Conservation (phyloP, 2,797 vertebrate species). For the Knipowitschia caucasica region DNA sequence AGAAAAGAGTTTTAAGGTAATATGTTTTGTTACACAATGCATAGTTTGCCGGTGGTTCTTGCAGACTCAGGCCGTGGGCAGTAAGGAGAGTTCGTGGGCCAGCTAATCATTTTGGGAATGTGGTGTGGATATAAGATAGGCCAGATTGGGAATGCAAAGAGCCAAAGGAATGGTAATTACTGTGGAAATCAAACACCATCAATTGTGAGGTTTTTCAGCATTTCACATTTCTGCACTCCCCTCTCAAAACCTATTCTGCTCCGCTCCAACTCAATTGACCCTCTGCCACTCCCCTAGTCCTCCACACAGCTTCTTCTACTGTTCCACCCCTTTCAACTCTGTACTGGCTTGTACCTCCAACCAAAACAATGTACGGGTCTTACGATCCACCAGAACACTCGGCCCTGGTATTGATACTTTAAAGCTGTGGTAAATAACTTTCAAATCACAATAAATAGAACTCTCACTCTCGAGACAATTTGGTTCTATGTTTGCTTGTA, state of each 20-base stretch:
- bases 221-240: conserved; percentile 60
- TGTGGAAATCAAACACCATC: conserved; percentile 82
- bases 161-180: conserved; percentile 83
- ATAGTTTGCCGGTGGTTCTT: conserved; percentile 28
- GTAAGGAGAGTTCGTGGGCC: conserved; percentile 62
- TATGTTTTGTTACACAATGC: conserved; percentile 13
- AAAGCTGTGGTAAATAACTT: too few relatives aligned
- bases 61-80: conserved; percentile 53
- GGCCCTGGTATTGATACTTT: too few relatives aligned
- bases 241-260: conserved; percentile 49
- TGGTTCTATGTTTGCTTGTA: too few relatives aligned
- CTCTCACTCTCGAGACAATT: too few relatives aligned
- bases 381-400: too few relatives aligned
- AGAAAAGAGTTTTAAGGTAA: not conserved
- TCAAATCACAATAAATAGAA: too few relatives aligned
- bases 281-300: conserved; percentile 59
- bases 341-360: conserved; percentile 32
- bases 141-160: conserved; percentile 72
- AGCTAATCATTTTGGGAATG: conserved; percentile 80
- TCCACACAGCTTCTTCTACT: conserved; percentile 42
- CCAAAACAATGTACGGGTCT: too few relatives aligned
- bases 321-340: conserved; percentile 45
- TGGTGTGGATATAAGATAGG: conserved; percentile 78
- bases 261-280: conserved; percentile 59
- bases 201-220: conserved; percentile 80